A percentile compares a stretch with the other conserved stretches of the same genome.
These are phyloP conservation scores for Felis chaus DNA, from an alignment of 2,113 vertebrate species.

Conservation along the genomic window DNA sequence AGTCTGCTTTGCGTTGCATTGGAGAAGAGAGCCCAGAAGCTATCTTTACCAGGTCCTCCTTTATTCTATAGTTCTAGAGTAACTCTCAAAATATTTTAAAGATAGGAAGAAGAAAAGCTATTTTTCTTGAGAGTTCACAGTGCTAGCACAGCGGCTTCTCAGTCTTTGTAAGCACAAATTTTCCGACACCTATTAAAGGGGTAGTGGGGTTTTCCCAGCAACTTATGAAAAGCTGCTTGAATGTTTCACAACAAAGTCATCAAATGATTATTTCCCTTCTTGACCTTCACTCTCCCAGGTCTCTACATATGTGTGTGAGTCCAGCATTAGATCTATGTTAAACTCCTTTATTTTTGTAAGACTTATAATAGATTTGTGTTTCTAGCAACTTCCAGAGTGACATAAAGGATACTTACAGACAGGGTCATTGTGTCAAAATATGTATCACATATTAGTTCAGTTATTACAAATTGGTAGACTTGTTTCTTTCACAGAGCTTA, in stretches of 20 bases:
- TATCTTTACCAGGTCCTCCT: not conserved
- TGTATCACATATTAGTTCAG: not conserved
- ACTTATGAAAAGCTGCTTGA: not conserved
- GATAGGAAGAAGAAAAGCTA: not conserved
- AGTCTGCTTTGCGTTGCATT: not conserved
- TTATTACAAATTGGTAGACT: not conserved
- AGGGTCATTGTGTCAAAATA: not conserved
- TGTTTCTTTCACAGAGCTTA: not conserved
- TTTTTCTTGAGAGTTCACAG: not conserved
- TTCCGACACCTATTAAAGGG: not conserved
- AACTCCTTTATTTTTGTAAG: not conserved
- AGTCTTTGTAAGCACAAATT: not conserved
- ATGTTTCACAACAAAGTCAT: not conserved
- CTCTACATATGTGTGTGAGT: not conserved
- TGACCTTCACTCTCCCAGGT: not conserved
- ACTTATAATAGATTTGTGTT: not conserved
- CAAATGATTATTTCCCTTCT: not conserved
- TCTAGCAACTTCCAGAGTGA: not conserved
- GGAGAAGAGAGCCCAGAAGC: not conserved
- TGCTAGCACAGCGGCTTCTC: not conserved
- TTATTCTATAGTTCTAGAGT: not conserved
- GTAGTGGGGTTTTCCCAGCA: not conserved
- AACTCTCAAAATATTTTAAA: not conserved
- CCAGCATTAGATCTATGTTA: not conserved
- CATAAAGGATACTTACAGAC: not conserved